Base-by-base conservation (phyloP, 2,113 vertebrate species). In the Menidia beryllina region DNA sequence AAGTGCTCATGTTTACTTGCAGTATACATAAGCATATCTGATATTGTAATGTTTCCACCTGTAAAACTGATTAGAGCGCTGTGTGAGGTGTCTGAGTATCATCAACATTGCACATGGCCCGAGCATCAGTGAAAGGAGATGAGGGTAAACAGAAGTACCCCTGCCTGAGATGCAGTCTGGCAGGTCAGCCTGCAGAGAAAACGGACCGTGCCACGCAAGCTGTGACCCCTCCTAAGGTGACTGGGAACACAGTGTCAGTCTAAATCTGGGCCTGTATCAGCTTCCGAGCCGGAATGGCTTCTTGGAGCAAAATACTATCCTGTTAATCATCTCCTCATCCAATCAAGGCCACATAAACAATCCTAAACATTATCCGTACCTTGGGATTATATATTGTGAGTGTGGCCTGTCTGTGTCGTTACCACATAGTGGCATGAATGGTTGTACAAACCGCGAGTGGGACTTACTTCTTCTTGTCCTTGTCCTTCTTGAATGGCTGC, bases 401-500 rank as follows among this genome's bases (percentile, higher is more conserved):
- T 51, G 27, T 53, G 66, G 43, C 50, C 75, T 66, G 67, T 48
- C 38, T 7, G 8, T 7, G 41, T 50, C 65, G 12, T 49, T 39
- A 63, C 11, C 12, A 10, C 21, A 50, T 14, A 13, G 9, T 21
- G n/a, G 15, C 21, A 26, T 57, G 61, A 49, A 36, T 1, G 0
- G 9, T 58, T 53, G 30, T 50, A 41, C 15, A 48, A 3, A 27
- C 17, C 70, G 26, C 50, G 27, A 43, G 23, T 4, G 8, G 13
- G 24, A 87, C 96, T 95, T 95, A 98, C 97, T 97, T 98, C 93
- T 97, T 98, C 93, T 92, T 97, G 91, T 98, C 97, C 87, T 97
- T 98, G 89, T 98, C 97, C 90, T 96, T 98, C 90, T 94, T 95
- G 82, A 97, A 88, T 0, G 96, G 94, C 84, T 96, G 96, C 13